Evolutionary conservation across 2,113 vertebrate species (phyloP).

Genomic region (Nanorana parkeri): DNA sequence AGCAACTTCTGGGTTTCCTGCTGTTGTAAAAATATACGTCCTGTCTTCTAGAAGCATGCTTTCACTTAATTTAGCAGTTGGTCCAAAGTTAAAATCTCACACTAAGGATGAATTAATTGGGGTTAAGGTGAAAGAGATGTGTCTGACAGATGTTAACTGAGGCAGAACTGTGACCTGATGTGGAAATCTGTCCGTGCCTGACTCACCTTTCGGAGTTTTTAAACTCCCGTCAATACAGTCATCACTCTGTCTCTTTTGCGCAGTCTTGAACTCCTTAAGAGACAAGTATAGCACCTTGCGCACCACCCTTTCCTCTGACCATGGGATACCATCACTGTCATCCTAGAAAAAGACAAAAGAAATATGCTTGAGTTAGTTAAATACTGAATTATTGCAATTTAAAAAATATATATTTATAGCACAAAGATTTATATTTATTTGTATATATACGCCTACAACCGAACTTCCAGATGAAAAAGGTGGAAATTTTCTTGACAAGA

Average conservation of each 20-base stretch:
- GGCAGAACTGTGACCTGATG: neutral
- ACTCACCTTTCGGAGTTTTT: constrained; percentile 87
- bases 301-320: constrained; percentile 98
- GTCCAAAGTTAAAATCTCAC: no score
- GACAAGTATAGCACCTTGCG: constrained; percentile 98
- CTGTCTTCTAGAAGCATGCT: no score
- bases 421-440: neutral
- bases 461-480: no score
- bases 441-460: no score
- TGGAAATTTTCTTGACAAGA: no score
- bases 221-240: constrained; percentile 82
- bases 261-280: constrained; percentile 97
- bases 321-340: constrained; percentile 99
- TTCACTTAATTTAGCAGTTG: no score
- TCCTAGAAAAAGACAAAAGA: constrained; percentile 76
- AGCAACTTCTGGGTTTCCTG: no score
- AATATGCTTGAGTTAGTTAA: neutral
- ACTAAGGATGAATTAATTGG: no score
- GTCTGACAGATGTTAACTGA: neutral
- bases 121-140: neutral
- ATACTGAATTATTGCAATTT: neutral
- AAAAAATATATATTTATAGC: neutral
- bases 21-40: no score
- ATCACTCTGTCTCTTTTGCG: constrained; percentile 93
- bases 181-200: no score